Conservation (phyloP, 2,113 vertebrate species). For the Felis chaus region DNA sequence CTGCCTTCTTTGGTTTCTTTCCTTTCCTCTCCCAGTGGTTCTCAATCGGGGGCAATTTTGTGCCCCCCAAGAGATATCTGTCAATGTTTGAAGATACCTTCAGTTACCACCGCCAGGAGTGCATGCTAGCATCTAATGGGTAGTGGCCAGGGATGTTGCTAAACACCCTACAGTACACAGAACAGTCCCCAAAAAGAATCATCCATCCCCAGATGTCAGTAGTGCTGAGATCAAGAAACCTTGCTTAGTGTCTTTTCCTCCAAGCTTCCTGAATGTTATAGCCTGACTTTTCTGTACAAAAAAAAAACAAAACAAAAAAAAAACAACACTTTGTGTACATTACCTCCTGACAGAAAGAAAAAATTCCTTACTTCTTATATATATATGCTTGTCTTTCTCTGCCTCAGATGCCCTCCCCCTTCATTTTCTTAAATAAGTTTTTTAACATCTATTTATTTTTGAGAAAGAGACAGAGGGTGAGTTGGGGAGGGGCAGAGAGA, state of each 20-base stretch:
- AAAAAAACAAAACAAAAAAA: constrained; percentile 38
- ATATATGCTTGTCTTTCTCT: not conserved
- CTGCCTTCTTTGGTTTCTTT: not conserved
- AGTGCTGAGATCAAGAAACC: not conserved
- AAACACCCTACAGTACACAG: not conserved
- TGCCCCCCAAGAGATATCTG: not conserved
- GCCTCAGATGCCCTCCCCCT: not conserved
- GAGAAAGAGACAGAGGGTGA: no score
- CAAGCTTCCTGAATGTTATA: not conserved
- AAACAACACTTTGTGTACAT: not conserved
- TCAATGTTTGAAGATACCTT: not conserved
- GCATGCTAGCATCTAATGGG: not conserved
- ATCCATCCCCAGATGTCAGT: not conserved
- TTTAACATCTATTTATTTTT: no score
- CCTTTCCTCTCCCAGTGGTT: not conserved
- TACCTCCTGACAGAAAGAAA: not conserved
- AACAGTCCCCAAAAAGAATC: not conserved
- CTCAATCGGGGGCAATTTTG: not conserved
- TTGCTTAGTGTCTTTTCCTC: not conserved
- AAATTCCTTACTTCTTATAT: not conserved
- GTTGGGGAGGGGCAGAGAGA: no score
- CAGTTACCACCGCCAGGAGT: not conserved
- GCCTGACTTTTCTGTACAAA: not conserved
- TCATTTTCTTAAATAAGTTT: not conserved
- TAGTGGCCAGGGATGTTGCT: not conserved